Base-by-base conservation (phyloP, 30 jellyfish, hydroid and myxozoan species). In the Phacellophora camtschatica region DNA sequence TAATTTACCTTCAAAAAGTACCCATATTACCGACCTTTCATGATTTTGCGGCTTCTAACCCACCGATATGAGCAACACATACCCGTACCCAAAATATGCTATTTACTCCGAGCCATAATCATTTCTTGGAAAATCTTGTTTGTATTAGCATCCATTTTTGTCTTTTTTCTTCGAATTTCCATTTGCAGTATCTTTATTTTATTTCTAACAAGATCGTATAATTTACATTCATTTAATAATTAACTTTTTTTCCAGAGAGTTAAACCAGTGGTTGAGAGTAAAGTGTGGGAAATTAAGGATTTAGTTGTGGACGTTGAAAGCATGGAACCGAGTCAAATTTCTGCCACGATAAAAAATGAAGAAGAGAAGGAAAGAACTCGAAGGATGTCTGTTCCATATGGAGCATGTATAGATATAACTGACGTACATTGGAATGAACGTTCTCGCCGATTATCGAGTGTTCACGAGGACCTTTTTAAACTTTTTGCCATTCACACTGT, bases 341-440 rank as follows among this genome's bases (percentile, higher is more conserved):
- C 20, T 8, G 35, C 22, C 0, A 22, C 66, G 22, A 20, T 80
- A 9, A 18, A 27, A 2, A 50, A 6, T 10, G 91, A 80, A 30
- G 35, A 50, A 35, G 91, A 80, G 24, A 65, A 63, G 24, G 91
- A 80, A 28, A 41, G 69, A 24, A 48, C 35, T 22, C 29, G 91
- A 12, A 80, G 73, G 53, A 51, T 80, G 51, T 80, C 91, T 2
- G 84, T 64, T 12, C 91, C 91, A 31, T 80, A 64, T 54, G 63
- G 77, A 12, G 57, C 77, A 22, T 55, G 70, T 12, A 33, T 62
- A 11, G 84, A 50, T 23, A 80, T 66, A n/a, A 80, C 91, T 4
- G 91, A 65, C 28, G 50, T 35, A 8, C 83, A 80, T 10, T 42
- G 73, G 45, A 15, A 23, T 0, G 66, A 80, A 28, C 65, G 91